phyloP scores from a whole-genome alignment of 2,888 invertebrate genomes.

The Conomelus anceps region DNA sequence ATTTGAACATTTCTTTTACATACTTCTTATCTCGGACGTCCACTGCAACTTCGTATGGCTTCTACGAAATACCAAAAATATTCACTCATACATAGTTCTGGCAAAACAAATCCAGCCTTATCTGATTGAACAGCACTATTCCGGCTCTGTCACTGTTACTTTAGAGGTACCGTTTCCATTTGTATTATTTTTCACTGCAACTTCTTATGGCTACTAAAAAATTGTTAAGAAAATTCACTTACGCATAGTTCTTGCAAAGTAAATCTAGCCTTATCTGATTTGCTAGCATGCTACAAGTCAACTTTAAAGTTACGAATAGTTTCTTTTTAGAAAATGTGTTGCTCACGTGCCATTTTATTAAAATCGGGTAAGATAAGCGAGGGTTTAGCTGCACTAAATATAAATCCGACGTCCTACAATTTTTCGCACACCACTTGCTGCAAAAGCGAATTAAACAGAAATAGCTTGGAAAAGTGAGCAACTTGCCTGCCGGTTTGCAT shows the following conservation, averaged over 20 bases:
- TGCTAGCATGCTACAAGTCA: background rate
- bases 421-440: background rate
- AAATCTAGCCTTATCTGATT: background rate
- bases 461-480: background rate
- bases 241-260: background rate
- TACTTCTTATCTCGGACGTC: no score
- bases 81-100: no score
- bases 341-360: background rate
- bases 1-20: no score
- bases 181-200: no score
- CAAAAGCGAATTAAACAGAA: background rate
- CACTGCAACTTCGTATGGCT: no score
- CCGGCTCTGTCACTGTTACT: no score
- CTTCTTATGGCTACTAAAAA: no score
- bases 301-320: background rate
- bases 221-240: no score
- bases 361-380: background rate
- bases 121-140: no score
- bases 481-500: background rate
- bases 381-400: background rate
- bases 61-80: no score
- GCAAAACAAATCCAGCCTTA: no score
- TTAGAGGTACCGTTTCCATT: no score
- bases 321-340: background rate
- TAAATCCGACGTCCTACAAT: background rate